Evolutionary conservation across 1,140 invertebrate genomes (phyloP).

Genomic region (Cyclargus thomasi): DNA sequence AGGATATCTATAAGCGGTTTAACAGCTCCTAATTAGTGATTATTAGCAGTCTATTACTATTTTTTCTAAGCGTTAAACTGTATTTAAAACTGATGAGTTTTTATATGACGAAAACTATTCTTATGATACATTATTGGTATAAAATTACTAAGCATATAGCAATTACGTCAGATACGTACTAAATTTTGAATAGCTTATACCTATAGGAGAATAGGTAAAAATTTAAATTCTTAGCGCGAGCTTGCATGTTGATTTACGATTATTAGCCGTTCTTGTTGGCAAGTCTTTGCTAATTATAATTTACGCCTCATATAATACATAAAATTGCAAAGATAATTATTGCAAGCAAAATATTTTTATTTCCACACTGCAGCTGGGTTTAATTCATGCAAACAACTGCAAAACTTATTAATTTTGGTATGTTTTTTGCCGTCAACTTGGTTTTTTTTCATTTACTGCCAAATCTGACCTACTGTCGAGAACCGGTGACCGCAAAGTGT

Average conservation of each 20-base stretch:
- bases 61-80: neutral
- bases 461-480: neutral
- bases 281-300: conserved; percentile 9
- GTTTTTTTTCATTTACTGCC: neutral
- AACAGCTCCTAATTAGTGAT: no score
- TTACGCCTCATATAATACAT: neutral
- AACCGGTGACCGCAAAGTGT: neutral
- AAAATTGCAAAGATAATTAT: conserved; percentile 2
- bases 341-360: conserved; percentile 2
- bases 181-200: neutral
- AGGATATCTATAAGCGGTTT: no score
- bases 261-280: neutral
- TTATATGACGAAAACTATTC: no score
- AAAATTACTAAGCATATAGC: neutral
- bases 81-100: neutral
- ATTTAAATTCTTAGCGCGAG: conserved; percentile 11
- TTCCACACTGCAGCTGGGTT: neutral
- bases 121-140: neutral
- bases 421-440: neutral
- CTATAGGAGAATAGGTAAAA: neutral
- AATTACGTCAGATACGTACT: neutral
- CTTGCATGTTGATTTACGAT: conserved; percentile 6
- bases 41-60: no score
- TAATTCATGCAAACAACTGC: neutral
- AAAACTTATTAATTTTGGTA: neutral